Percentiles rank a stretch among this genome's conserved stretches.
phyloP scores from a whole-genome alignment of 2,797 vertebrate species.

The Hoplostethus mediterraneus region DNA sequence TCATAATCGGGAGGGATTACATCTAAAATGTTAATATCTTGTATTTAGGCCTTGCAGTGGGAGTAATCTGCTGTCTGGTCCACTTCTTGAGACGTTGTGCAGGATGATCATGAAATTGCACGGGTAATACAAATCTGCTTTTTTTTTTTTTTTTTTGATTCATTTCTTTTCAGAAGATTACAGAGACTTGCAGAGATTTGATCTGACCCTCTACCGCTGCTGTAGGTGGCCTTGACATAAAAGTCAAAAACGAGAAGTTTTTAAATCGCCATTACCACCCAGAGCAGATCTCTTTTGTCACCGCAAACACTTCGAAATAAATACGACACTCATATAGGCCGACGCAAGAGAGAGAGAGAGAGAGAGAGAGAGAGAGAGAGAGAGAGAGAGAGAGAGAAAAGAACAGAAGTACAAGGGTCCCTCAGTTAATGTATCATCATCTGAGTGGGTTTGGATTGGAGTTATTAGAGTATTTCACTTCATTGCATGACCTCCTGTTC shows the following conservation, averaged over 20 bases:
- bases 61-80: conserved; percentile 87
- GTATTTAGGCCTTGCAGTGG: conserved; percentile 83
- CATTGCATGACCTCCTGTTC: conserved; percentile 93
- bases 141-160: conserved; percentile 75
- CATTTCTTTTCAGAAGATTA: conserved; percentile 90
- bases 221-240: conserved; percentile 64
- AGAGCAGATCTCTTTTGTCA: conserved; percentile 62
- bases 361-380: conserved; percentile 52
- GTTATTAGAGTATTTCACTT: conserved; percentile 98
- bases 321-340: conserved; percentile 63
- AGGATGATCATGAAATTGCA: conserved; percentile 90
- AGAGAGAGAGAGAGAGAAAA: conserved; percentile 50
- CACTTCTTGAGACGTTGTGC: conserved; percentile 79
- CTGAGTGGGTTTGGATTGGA: conserved; percentile 94
- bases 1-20: conserved; percentile 90
- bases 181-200: conserved; percentile 84
- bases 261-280: conserved; percentile 75
- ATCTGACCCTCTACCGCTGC: conserved; percentile 59
- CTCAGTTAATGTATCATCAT: conserved; percentile 97
- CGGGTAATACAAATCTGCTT: conserved; percentile 89
- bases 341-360: conserved; percentile 48
- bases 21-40: conserved; percentile 93
- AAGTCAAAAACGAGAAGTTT: conserved; percentile 83
- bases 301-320: conserved; percentile 61
- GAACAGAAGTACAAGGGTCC: conserved; percentile 88